Evolutionary conservation across 2,797 vertebrate species (phyloP), one percentile per base, ranked within the genome.

Genomic region (Odontamblyopus lacepedii): DNA sequence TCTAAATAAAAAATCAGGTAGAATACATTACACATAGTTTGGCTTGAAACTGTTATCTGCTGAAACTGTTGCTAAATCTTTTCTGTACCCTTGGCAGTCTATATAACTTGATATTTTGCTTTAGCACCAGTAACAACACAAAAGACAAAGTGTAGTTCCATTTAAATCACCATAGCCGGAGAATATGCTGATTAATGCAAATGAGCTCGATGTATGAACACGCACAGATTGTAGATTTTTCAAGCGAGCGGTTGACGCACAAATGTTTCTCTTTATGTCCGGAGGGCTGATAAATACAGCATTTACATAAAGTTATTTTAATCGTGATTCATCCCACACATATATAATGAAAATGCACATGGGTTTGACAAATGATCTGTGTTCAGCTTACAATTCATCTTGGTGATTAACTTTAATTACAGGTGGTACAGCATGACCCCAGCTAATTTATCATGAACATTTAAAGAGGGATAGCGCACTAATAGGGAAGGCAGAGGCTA

Each of bases 301-400:
- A 79, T 77, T 82, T 78, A 74, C 75, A 81, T 75, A 69, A 9
- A 63, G 71, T 73, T 12, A 81, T 77, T 82, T 71, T 51, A 67
- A 41, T 50, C 65, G 19, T 68, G 29, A 78, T 72, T 65, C 61
- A 77, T 82, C 35, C 70, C 5, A 67, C 7, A 78, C 38, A 56
- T 72, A 32, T 16, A 64, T 70, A 68, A 78, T 75, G 51, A 71
- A 73, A 74, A 73, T 41, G 71, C 18, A 4, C 59, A 15, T 23
- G 65, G 53, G 15, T 44, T 51, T 78, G 67, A 82, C 70, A 50
- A 76, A 85, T 64, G 29, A 30, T 35, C 26, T 68, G 11, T 26
- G 32, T 55, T 71, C 16, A 29, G 41, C 12, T 23, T 51, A 48
- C 78, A 73, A 85, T 82, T 76, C 55, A 79, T 80, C 59, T 69